Evolutionary conservation across 2,113 vertebrate genomes (phyloP).

Genomic region (Hemibagrus wyckioides): DNA sequence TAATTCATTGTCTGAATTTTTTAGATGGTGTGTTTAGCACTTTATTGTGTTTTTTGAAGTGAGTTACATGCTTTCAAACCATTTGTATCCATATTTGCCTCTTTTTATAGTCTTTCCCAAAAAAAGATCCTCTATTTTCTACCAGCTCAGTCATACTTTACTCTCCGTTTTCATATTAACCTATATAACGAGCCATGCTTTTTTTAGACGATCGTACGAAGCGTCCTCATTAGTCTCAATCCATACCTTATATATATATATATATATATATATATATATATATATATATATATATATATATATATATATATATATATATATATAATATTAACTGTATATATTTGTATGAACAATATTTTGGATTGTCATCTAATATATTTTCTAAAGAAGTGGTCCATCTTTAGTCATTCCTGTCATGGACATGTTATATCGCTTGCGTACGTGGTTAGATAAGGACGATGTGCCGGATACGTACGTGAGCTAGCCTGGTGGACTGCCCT

Average conservation of each 20-base stretch:
- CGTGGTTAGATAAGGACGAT: background rate
- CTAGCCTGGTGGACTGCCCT: constrained; percentile 12
- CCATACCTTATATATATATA: background rate
- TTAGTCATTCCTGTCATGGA: constrained; percentile 44
- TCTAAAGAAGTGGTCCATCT: constrained; percentile 18
- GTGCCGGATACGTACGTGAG: background rate
- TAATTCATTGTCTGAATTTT: constrained; percentile 62
- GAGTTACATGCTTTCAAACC: constrained; percentile 45
- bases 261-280: too few relatives aligned
- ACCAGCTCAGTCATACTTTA: constrained; percentile 33
- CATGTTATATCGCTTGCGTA: constrained; percentile 22
- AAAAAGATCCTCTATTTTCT: constrained; percentile 43
- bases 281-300: too few relatives aligned
- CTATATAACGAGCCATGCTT: constrained; percentile 44
- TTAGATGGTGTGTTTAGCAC: constrained; percentile 80
- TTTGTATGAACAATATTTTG: constrained; percentile 37
- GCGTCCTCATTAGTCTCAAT: background rate
- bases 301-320: too few relatives aligned
- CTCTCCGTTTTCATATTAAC: constrained; percentile 36
- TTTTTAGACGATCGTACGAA: constrained; percentile 32
- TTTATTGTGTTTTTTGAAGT: constrained; percentile 73
- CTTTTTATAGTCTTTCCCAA: constrained; percentile 57
- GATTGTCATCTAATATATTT: constrained; percentile 36
- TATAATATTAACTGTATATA: constrained; percentile 38
- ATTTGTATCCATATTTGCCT: constrained; percentile 43